These are phyloP conservation scores for Parotocinclus haroldoi DNA, from an alignment of 2,797 vertebrate genomes.

Conservation along the genomic window DNA sequence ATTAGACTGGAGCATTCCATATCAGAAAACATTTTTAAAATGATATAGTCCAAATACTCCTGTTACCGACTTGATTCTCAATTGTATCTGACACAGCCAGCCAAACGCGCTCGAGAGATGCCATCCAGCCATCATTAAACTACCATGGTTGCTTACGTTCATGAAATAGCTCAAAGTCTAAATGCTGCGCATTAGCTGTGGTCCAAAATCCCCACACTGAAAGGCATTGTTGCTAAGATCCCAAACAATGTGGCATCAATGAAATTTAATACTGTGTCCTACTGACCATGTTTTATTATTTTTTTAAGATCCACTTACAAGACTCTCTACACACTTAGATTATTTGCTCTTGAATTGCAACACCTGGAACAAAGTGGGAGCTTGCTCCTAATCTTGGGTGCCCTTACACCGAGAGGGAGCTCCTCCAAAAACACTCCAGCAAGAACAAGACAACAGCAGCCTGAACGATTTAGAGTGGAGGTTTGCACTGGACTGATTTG, in stretches of 20 bases:
- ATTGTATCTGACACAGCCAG: slow-evolving; percentile 47
- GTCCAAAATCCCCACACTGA: slow-evolving; percentile 21
- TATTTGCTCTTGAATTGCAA: slow-evolving; percentile 53
- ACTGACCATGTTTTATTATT: slow-evolving; percentile 62
- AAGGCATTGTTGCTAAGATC: slow-evolving; percentile 52
- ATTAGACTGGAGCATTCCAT: slow-evolving; percentile 77
- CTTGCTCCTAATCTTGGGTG: slow-evolving; percentile 1
- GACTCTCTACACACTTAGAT: slow-evolving; percentile 48
- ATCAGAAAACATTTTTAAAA: slow-evolving; percentile 73
- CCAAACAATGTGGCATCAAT: slow-evolving; percentile 65
- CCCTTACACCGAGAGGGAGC: neutral
- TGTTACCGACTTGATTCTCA: slow-evolving; percentile 66
- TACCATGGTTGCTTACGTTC: neutral
- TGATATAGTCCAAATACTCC: slow-evolving; percentile 68
- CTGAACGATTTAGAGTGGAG: too few relatives aligned
- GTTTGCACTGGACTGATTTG: too few relatives aligned
- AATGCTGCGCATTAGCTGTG: slow-evolving; percentile 53
- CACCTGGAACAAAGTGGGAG: slow-evolving; percentile 57
- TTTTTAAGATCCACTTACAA: slow-evolving; percentile 53
- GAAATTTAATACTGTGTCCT: slow-evolving; percentile 53
- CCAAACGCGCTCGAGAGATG: slow-evolving; percentile 22
- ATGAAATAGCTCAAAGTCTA: slow-evolving; percentile 1
- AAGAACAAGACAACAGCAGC: neutral
- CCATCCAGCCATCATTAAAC: slow-evolving; percentile 9
- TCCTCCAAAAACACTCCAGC: neutral